Conservation (phyloP, 2,888 invertebrate genomes). For the Ctena decussata region DNA sequence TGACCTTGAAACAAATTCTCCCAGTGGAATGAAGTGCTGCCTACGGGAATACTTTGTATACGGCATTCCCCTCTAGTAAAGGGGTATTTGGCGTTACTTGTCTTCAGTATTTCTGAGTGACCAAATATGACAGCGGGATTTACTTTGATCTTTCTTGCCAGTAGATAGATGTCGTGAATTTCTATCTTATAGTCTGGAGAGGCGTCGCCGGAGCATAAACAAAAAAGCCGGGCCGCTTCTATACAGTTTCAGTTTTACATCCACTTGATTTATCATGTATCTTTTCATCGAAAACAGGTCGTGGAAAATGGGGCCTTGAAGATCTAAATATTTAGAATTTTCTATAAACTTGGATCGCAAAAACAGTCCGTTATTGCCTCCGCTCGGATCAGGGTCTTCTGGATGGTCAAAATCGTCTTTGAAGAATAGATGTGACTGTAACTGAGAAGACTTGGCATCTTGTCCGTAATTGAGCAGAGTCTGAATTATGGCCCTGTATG, state of each 20-base stretch:
- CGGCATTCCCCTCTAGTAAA: neutral
- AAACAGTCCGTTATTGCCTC: neutral
- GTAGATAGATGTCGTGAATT: neutral
- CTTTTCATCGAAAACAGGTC: neutral
- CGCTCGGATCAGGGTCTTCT: constrained; percentile 5
- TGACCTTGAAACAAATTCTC: constrained; percentile 7
- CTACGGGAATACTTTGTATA: neutral
- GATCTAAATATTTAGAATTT: neutral
- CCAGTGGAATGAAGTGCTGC: neutral
- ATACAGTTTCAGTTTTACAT: constrained; percentile 11
- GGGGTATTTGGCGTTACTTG: neutral
- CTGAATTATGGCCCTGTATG: neutral
- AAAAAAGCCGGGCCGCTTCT: too few relatives aligned
- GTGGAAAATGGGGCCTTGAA: neutral
- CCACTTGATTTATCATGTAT: neutral
- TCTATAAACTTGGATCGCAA: neutral
- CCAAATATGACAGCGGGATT: constrained; percentile 53
- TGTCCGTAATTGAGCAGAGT: constrained; percentile 15
- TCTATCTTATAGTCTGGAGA: constrained; percentile 13
- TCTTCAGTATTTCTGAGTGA: constrained; percentile 34
- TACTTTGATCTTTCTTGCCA: constrained; percentile 34
- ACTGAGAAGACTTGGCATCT: constrained; percentile 27
- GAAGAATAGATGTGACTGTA: constrained; percentile 11
- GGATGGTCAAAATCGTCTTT: neutral
- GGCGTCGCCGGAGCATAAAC: neutral